Evolutionary conservation across 2,888 invertebrate species (phyloP).

Genomic region (Agrotis clavis): DNA sequence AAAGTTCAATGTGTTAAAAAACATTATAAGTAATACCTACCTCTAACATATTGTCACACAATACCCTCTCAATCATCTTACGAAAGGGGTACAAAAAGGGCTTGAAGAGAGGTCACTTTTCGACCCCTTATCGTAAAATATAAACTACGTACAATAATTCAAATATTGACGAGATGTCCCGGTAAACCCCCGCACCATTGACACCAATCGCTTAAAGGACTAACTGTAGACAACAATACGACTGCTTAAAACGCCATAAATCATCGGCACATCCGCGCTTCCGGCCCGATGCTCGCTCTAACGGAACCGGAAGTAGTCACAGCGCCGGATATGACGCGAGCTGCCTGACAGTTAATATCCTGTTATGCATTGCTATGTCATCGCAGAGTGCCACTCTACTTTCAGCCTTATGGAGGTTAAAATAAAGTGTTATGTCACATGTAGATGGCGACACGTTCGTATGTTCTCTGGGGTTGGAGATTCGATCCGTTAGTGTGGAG

Average conservation of each 20-base stretch:
- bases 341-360: conserved; percentile 81
- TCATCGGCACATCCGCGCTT: conserved; percentile 66
- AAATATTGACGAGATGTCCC: conserved; percentile 11
- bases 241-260: conserved; percentile 67
- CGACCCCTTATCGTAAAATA: not conserved
- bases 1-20: not conserved
- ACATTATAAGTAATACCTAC: not conserved
- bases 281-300: conserved; percentile 63
- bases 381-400: conserved; percentile 30
- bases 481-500: conserved; percentile 48
- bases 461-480: conserved; percentile 29
- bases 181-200: conserved; percentile 30
- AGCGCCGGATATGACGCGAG: conserved; percentile 83
- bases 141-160: conserved; percentile 3
- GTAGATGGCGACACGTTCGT: not conserved
- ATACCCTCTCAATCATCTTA: conserved; percentile 2
- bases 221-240: conserved; percentile 62
- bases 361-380: conserved; percentile 69
- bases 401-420: conserved; percentile 19
- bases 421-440: conserved; percentile 40
- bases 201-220: conserved; percentile 45
- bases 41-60: not conserved
- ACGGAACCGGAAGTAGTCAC: conserved; percentile 83
- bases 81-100: too few species aligned
- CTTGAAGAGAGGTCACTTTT: not conserved